Conservation (phyloP, 2,888 invertebrate genomes). For the Tachina grossa region DNA sequence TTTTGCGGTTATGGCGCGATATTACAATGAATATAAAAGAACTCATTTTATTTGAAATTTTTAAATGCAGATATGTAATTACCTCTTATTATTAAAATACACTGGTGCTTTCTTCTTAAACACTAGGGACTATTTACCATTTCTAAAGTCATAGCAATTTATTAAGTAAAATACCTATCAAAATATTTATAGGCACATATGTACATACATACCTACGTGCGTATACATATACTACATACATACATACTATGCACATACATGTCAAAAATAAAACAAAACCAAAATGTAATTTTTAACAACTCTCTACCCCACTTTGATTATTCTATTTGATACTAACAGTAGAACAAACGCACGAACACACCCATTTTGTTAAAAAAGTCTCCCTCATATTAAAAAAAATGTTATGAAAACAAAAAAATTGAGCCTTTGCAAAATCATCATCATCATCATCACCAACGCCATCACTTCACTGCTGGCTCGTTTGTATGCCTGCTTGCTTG, state of each 20-base stretch:
- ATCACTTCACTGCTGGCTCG: slow-evolving; percentile 42
- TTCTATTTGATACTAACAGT: slow-evolving; percentile 26
- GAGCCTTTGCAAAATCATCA: slow-evolving; percentile 65
- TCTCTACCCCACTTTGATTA: slow-evolving; percentile 53
- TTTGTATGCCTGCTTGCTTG: slow-evolving; percentile 43
- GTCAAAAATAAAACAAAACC: slow-evolving; percentile 9
- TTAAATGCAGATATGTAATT: slow-evolving; percentile 6
- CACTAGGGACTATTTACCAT: slow-evolving; percentile 53
- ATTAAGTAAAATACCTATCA: not conserved
- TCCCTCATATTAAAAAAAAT: slow-evolving; percentile 51
- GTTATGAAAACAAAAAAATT: slow-evolving; percentile 2
- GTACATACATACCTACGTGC: too few species aligned
- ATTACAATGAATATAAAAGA: too few species aligned
- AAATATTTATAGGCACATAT: not conserved
- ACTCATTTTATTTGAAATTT: slow-evolving; percentile 38
- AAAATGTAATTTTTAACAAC: slow-evolving; percentile 59
- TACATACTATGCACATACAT: too few species aligned
- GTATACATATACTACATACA: too few species aligned
- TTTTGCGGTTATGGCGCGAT: too few species aligned
- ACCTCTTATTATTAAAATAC: slow-evolving; percentile 12
- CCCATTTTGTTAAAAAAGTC: slow-evolving; percentile 65
- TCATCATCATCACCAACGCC: slow-evolving; percentile 38
- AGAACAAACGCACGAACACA: slow-evolving; percentile 65
- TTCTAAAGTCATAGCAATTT: slow-evolving; percentile 17
- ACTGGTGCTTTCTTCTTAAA: slow-evolving; percentile 5